phyloP scores from a whole-genome alignment of 1,140 invertebrate species.

The Anastatus disparis region DNA sequence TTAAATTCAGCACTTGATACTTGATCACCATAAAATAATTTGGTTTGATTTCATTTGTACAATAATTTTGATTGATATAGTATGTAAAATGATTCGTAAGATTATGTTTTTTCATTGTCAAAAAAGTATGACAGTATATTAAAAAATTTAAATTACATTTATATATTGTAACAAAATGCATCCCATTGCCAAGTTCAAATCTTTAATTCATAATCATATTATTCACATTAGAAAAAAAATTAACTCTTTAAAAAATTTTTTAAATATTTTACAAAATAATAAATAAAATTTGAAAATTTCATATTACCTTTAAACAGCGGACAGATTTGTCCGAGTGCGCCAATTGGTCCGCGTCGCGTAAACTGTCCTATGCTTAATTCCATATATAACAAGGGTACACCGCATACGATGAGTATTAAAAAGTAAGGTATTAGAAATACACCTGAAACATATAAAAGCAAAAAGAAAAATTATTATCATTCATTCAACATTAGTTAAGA shows the following conservation, averaged over 20 bases:
- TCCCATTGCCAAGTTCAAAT: not conserved
- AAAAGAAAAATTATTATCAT: not conserved
- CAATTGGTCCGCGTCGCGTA: conserved; percentile 83
- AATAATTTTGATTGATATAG: no score
- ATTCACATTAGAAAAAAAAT: no score
- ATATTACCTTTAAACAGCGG: conserved; percentile 84
- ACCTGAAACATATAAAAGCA: no score
- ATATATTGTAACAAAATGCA: not conserved
- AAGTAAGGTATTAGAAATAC: conserved; percentile 87
- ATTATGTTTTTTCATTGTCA: no score
- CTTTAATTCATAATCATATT: no score
- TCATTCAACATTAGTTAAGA: not conserved
- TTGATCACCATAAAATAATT: no score
- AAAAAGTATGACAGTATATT: no score
- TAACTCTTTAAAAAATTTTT: no score
- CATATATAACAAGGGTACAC: conserved; percentile 86
- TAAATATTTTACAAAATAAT: not conserved
- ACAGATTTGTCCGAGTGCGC: conserved; percentile 83
- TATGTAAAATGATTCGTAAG: no score
- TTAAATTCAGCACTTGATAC: no score
- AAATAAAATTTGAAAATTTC: not conserved
- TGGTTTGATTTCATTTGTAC: no score
- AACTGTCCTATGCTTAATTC: conserved; percentile 85
- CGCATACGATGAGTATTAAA: conserved; percentile 82
- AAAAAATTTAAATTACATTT: not conserved